Evolutionary conservation across 1,140 invertebrate species (phyloP).

Genomic region (Augochlora pura): DNA sequence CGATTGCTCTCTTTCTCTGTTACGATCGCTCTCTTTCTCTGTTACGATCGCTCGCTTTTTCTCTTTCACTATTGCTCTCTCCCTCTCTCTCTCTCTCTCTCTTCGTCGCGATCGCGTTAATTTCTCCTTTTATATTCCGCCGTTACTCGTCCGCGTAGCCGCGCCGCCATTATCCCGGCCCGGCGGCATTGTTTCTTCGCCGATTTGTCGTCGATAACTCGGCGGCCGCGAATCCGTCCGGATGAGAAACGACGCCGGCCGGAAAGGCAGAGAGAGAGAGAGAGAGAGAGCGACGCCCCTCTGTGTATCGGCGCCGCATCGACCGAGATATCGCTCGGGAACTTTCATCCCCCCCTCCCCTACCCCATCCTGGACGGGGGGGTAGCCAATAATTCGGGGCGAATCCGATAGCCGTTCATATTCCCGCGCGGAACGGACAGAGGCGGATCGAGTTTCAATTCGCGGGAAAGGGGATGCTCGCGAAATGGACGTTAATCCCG

Average conservation of each 20-base stretch:
- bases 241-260: background rate
- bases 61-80: too few relatives aligned
- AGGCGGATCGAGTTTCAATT: constrained; percentile 27
- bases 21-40: too few relatives aligned
- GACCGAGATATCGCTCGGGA: background rate
- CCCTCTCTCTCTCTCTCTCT: too few relatives aligned
- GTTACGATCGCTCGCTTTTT: too few relatives aligned
- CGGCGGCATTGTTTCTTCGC: background rate
- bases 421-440: constrained; percentile 12
- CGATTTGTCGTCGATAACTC: constrained; percentile 2
- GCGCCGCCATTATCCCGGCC: background rate
- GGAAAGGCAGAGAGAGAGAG: too few relatives aligned
- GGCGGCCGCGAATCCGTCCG: background rate
- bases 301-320: background rate
- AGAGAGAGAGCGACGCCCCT: too few relatives aligned
- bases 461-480: constrained; percentile 24
- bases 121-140: constrained; percentile 12
- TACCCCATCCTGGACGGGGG: too few relatives aligned
- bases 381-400: constrained; percentile 20
- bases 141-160: constrained; percentile 28
- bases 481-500: constrained; percentile 52
- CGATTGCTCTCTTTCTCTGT: too few relatives aligned
- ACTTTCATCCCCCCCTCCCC: constrained; percentile 21
- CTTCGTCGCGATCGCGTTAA: too few relatives aligned
- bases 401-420: constrained; percentile 18